phyloP scores from a whole-genome alignment of 2,113 vertebrate genomes.

The Glaucidium brasilianum region DNA sequence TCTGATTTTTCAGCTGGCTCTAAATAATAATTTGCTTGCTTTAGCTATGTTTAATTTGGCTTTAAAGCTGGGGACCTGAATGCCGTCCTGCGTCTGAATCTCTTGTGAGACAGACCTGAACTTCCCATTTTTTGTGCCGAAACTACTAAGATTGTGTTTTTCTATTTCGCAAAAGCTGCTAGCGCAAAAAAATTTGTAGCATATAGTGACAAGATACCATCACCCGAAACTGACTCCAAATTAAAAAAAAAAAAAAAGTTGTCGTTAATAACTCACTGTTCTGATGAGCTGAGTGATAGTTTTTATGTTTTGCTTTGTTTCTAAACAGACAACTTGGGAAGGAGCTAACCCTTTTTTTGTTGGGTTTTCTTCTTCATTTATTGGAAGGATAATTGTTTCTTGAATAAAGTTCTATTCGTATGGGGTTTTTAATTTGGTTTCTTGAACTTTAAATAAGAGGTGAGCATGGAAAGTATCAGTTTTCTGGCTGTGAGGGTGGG shows the following conservation, averaged over 20 bases:
- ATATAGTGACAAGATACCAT: background rate
- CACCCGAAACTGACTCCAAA: background rate
- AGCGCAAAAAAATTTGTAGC: background rate
- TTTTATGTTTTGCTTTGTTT: background rate
- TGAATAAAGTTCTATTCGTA: background rate
- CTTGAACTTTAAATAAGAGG: background rate
- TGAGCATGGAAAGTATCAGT: slow-evolving; percentile 11
- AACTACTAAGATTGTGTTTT: background rate
- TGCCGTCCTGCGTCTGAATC: background rate
- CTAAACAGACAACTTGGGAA: background rate
- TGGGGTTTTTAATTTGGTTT: background rate
- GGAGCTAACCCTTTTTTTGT: background rate
- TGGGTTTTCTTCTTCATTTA: background rate
- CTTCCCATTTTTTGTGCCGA: background rate
- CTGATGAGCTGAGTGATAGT: background rate
- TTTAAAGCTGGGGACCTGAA: background rate
- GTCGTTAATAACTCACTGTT: background rate
- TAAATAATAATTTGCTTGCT: background rate
- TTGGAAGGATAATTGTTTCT: background rate
- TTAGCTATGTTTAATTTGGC: background rate
- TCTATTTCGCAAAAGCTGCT: background rate
- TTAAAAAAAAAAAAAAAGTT: background rate
- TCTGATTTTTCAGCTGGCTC: background rate
- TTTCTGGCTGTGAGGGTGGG: slow-evolving; percentile 15
- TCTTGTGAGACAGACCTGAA: background rate